Base-by-base conservation (phyloP, 2,113 vertebrate genomes). In the Aspidoscelis tigris region DNA sequence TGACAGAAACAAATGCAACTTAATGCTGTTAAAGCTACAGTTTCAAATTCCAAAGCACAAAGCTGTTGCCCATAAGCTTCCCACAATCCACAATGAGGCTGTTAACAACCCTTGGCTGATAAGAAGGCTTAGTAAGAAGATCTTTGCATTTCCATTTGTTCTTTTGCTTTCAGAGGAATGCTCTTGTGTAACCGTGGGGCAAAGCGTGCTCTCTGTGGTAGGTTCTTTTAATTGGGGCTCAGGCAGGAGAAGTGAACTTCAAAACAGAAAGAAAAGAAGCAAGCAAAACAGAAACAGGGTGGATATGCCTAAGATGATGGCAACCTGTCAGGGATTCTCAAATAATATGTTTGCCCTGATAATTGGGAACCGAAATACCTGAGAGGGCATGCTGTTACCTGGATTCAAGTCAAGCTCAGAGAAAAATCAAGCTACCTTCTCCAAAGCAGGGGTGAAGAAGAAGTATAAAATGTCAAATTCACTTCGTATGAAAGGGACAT, bases 71-170 rank as follows among this genome's bases (percentile, higher is more conserved):
- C 16, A 10, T 41, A 18, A 26, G 50, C 71, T 83, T 80, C 47
- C 41, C 22, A 22, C 78, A 81, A 87, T 87, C 81, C 33, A 50
- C 61, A 68, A 64, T 22, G n/a, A 80, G 77, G 61, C 86, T 68
- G 44, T 83, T 50, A 79, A 39, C 70, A 75, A 74, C 26, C 64
- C 50, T 50, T 80, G 64, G 78, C 64, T 76, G 81, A 80, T 61
- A 75, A 83, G 44, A 44, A 50, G 22, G 81, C 77, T 80, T 71
- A 84, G 72, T 21, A 80, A 53, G 26, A 65, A 78, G 82, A 55
- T 80, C 64, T 47, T 47, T 80, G 58, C 71, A 24, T 76, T 44
- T 43, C 64, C 66, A 44, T 47, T 58, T 61, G 20, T 61, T 55
- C 24, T n/a, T 41, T 18, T 44, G n/a, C 14, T 83, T 74, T 79